A percentile compares a stretch with the other conserved stretches of the same genome.
Evolutionary conservation across 1,140 invertebrate genomes (phyloP).

Genomic region (Lerema accius): DNA sequence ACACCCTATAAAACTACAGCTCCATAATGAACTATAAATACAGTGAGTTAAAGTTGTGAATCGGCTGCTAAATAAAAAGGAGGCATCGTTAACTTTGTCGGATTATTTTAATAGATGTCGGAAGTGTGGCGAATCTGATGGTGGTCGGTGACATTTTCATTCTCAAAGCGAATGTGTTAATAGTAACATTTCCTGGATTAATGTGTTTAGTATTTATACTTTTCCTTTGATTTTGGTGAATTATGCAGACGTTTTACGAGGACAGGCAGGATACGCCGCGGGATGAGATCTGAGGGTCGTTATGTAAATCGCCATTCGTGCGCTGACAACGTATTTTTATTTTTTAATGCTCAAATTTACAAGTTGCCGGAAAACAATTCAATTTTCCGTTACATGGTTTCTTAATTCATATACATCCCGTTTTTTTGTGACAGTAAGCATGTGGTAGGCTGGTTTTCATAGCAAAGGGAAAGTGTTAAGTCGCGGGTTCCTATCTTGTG

Average conservation of each 20-base stretch:
- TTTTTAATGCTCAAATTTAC: constrained; percentile 25
- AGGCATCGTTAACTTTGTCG: constrained; percentile 27
- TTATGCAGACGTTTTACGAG: constrained; percentile 16
- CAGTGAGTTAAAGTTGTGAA: constrained; percentile 7
- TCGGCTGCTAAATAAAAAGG: constrained; percentile 9
- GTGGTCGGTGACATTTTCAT: constrained; percentile 45
- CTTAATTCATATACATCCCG: too few relatives aligned
- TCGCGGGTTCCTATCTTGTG: too few relatives aligned
- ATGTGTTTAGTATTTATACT: constrained; percentile 32
- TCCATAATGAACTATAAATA: constrained; percentile 20
- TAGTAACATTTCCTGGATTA: constrained; percentile 45
- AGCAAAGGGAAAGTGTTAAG: too few relatives aligned
- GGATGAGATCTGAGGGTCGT: constrained; percentile 23
- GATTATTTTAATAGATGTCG: constrained; percentile 51
- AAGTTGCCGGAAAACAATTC: constrained; percentile 4
- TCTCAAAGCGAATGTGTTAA: constrained; percentile 43
- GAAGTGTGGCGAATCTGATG: constrained; percentile 51
- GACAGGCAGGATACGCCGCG: constrained; percentile 20
- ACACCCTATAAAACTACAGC: neutral
- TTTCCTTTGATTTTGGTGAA: constrained; percentile 35
- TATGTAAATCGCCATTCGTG: constrained; percentile 24
- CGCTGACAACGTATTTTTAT: constrained; percentile 12
- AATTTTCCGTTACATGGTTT: neutral
- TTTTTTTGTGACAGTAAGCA: too few relatives aligned
- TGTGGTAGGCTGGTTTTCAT: too few relatives aligned